Conservation (phyloP, 2,797 vertebrate species). For the Bradypus variegatus region DNA sequence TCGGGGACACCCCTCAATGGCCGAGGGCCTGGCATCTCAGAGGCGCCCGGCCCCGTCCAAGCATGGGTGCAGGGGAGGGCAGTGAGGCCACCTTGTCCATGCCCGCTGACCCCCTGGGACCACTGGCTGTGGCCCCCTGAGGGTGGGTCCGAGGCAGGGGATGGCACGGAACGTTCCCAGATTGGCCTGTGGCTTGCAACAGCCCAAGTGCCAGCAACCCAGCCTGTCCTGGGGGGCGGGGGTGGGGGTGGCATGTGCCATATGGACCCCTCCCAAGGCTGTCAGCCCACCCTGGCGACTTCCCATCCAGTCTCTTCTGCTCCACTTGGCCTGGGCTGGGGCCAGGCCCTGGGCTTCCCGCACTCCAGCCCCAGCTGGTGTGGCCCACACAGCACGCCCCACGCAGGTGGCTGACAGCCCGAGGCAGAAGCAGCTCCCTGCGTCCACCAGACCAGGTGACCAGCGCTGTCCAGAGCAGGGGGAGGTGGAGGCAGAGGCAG, state of each 20-base stretch:
- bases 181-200: not conserved
- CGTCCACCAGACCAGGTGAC: too few species aligned
- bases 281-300: conserved; percentile 9
- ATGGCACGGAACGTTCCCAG: not conserved
- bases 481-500: too few species aligned
- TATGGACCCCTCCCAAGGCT: conserved; percentile 36
- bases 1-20: not conserved
- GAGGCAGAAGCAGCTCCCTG: too few species aligned
- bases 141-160: not conserved
- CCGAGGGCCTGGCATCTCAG: not conserved
- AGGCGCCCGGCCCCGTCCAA: not conserved
- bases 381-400: too few species aligned
- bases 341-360: conserved; percentile 37
- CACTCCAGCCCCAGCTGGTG: not conserved
- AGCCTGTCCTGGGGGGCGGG: not conserved
- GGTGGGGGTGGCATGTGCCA: not conserved
- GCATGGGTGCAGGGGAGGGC: not conserved
- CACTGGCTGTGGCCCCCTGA: not conserved
- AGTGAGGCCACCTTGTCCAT: not conserved
- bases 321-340: conserved; percentile 24
- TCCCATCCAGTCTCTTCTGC: conserved; percentile 52
- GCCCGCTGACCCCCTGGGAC: not conserved
- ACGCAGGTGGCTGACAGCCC: too few species aligned
- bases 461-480: too few species aligned
- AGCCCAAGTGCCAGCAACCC: not conserved